Base-by-base conservation (phyloP, 2,113 vertebrate species). In the Gobius niger region DNA sequence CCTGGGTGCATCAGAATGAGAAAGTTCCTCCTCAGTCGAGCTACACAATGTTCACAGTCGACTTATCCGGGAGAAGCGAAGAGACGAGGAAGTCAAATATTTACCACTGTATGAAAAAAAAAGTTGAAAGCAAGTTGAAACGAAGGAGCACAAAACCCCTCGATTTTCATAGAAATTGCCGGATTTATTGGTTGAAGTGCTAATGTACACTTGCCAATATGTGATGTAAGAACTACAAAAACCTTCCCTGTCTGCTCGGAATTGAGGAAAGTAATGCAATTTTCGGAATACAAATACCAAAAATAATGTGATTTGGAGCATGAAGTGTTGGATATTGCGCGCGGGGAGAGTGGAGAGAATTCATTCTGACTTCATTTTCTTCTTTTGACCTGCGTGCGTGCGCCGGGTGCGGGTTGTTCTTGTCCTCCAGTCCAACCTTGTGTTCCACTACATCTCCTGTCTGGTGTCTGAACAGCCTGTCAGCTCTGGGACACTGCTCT, bases 401-500 rank as follows among this genome's bases (percentile, higher is more conserved):
- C 5, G 24, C 34, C 60, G 6, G 62, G 60, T 73, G 56, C 63
- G 65, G 71, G 77, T 77, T 78, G 56, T 72, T 68, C 24, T 65
- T 65, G 64, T 59, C 65, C 70, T 76, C 69, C 72, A 44, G 63
- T 82, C 68, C 80, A 64, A 84, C 80, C 80, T 88, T 81, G 81
- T 75, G 83, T 79, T 82, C 82, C 54, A 70, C 78, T 34, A 34
- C 24, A 46, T 74, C 75, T 80, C 77, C 59, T 70, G 70, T 77
- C 70, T 76, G 24, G 66, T 70, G 44, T 82, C 76, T 85, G 81
- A 72, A 72, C 85, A 87, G 82, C 79, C 77, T 87, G 84, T 83
- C 76, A 47, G 84, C 80, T 65, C 78, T 51, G 76, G 77, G 75
- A 86, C 77, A 78, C 76, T 75, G 78, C 61, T 57, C 75, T 91